These are phyloP conservation scores for Trichoplusia ni DNA, from an alignment of 1,140 invertebrate genomes.

Conservation along the genomic window DNA sequence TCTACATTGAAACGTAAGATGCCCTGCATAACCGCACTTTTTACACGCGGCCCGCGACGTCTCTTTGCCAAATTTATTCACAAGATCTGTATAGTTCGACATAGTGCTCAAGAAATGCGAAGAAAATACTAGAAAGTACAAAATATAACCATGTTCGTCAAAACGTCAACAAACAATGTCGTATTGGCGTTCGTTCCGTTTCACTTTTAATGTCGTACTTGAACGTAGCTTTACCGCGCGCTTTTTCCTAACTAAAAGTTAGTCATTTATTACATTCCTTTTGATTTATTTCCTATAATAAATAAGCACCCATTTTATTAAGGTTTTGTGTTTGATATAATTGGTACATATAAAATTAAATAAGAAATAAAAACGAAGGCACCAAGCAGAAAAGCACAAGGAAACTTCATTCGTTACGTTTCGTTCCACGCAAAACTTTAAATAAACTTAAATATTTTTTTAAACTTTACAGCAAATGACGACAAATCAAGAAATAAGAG, in stretches of 20 bases:
- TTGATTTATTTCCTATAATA: neutral
- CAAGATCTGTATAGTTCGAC: constrained; percentile 68
- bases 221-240: neutral
- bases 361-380: no score
- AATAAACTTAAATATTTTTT: neutral
- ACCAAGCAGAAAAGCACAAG: no score
- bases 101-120: constrained; percentile 41
- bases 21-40: constrained; percentile 97
- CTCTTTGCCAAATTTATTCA: constrained; percentile 84
- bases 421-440: constrained; percentile 1
- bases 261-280: neutral
- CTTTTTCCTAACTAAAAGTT: neutral
- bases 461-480: constrained; percentile 46
- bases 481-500: constrained; percentile 22
- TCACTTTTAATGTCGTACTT: neutral
- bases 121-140: constrained; percentile 33
- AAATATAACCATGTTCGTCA: neutral
- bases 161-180: constrained; percentile 28
- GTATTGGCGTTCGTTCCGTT: no score
- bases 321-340: no score
- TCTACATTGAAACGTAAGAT: constrained; percentile 97
- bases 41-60: constrained; percentile 91
- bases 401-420: constrained; percentile 3
- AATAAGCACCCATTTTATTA: no score
- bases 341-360: no score